Percentiles rank a stretch among this genome's conserved stretches.
Evolutionary conservation across 2,797 vertebrate species (phyloP).

Genomic region (Taeniopygia guttata): DNA sequence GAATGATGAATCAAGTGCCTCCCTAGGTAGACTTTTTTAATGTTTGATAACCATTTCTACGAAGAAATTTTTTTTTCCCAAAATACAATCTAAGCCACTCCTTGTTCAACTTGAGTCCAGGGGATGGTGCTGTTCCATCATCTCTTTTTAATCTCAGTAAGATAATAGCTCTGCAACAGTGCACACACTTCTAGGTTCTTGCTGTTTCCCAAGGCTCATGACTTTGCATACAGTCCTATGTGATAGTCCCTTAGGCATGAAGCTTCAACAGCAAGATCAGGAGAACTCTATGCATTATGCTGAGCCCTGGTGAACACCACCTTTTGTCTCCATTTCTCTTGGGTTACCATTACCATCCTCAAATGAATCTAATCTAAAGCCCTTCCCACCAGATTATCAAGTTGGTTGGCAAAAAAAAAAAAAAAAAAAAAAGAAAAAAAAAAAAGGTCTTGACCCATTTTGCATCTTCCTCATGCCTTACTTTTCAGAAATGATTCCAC

Average conservation of each 20-base stretch:
- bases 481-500: background rate
- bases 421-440: background rate
- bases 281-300: background rate
- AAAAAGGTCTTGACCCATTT: accelerated
- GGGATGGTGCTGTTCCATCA: background rate
- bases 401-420: background rate
- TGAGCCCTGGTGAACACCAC: background rate
- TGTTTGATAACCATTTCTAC: background rate
- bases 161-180: background rate
- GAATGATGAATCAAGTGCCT: background rate
- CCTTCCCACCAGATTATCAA: background rate
- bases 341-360: background rate
- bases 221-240: background rate
- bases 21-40: background rate
- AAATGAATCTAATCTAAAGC: background rate
- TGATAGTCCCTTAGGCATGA: background rate
- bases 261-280: background rate
- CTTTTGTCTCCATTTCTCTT: background rate
- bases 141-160: background rate
- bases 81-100: background rate
- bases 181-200: background rate
- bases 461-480: accelerated
- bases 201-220: background rate
- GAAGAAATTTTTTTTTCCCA: background rate
- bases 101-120: background rate